Evolutionary conservation across 2,113 vertebrate species (phyloP), one percentile per base, ranked within the genome.

Genomic region (Cephalopholis sonnerati): DNA sequence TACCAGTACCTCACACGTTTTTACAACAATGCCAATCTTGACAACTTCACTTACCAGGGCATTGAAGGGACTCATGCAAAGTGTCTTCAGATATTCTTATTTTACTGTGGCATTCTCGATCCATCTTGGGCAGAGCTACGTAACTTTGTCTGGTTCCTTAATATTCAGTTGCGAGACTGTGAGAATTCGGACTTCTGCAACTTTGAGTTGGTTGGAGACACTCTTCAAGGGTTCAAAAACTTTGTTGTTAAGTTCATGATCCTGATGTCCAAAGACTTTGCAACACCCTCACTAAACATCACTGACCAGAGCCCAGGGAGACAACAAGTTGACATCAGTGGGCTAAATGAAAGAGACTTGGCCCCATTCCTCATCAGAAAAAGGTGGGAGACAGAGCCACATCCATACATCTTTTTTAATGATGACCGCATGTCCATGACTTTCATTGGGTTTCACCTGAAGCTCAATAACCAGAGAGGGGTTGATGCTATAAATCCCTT

Each of bases 241-340:
- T 98, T 98, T 78, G 97, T 98, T 0, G 97, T 98, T 2, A 78
- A 94, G 36, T 98, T 97, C 91, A 97, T 98, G 97, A 96, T 98
- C 83, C 81, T 96, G 18, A 98, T 98, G 97, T 97, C 97, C 0
- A 96, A 96, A 62, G 97, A 98, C 85, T 98, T 98, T 48, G 96
- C 97, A 22, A 98, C 97, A 0, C 97, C 97, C 0, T 97, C 97
- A 2, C 92, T 97, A 0, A 91, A 87, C 36, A 97, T 96, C 69
- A 95, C 95, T 1, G 97, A 98, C 80, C 93, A 98, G 44, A 98
- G 97, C 61, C 95, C 95, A 0, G 97, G 96, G 1, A 93, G 18
- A 29, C 74, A 75, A 20, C 18, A 22, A 0, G 1, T 88, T 44
- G 58, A 84, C 70, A 66, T 95, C 80, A 88, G 92, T 12, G 90